Base-by-base conservation (phyloP, 2,113 vertebrate genomes). In the Salvelinus namaycush region DNA sequence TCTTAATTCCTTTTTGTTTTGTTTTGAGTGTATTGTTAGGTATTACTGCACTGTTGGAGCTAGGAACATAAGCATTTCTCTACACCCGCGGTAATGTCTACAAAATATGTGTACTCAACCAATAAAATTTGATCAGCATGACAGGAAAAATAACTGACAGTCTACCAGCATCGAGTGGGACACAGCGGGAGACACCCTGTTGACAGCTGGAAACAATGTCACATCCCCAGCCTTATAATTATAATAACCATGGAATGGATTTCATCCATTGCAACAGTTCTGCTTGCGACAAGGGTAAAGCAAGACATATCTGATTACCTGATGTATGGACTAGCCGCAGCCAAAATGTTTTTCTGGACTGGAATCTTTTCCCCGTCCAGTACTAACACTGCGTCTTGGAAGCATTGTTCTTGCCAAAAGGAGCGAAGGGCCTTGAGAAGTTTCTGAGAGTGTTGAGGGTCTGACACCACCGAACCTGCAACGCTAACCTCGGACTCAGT, bases 261-360 rank as follows among this genome's bases (percentile, higher is more conserved):
- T 34, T 34, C 9, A 44, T 44, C 39, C 39, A 44, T 44, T 44
- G 39, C 39, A 44, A 44, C 9, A 44, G 39, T 44, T 11, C 39
- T 44, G 39, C 9, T 44, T 44, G 9, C 39, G 39, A 44, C 9
- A 44, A 44, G 3, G 9, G 9, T 44, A 44, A 44, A 44, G 9
- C 39, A 44, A 44, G 2, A 44, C 16, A 54, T 18, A 54, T 18
- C 16, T 54, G 16, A 18, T 79, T 85, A 99, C 97, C 97, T 94
- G 90, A 99, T 93, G 78, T 97, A 99, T 8, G 97, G 97, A 80
- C 97, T 98, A 68, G 96, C 96, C 5, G 97, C 97, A 68, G 97
- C 97, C 88, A 99, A 89, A 88, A 99, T 96, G 89, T 98, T 99
- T 82, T 97, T 98, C 94, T 99, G 97, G 44, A 99, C 94, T 0